These are phyloP conservation scores for Notothenia coriiceps DNA, from an alignment of 2,113 vertebrate genomes.

Conservation along the genomic window DNA sequence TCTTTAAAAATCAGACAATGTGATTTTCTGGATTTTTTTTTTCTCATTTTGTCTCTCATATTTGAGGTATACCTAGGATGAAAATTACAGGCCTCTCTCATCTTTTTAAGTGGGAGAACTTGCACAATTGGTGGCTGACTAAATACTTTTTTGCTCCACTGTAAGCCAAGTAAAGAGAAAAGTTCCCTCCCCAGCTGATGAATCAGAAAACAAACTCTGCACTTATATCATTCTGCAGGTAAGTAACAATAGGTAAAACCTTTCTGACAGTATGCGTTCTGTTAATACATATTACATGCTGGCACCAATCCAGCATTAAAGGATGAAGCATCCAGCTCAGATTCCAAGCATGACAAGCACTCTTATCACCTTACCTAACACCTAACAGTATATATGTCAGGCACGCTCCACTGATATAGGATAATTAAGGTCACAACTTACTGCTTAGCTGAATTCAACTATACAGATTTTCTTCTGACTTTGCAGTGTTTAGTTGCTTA, in stretches of 20 bases:
- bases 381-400: not conserved
- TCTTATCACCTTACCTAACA: not conserved
- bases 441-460: not conserved
- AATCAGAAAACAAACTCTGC: not conserved
- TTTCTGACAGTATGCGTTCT: no score
- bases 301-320: conserved; percentile 15
- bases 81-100: no score
- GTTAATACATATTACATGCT: not conserved
- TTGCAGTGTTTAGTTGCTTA: not conserved
- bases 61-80: no score
- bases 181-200: not conserved
- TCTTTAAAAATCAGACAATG: no score
- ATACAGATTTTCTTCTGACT: not conserved
- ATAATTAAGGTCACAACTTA: not conserved
- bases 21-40: no score
- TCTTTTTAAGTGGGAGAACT: no score
- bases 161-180: not conserved
- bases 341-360: conserved; percentile 42
- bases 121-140: no score
- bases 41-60: no score
- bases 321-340: conserved; percentile 24
- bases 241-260: no score
- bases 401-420: not conserved
- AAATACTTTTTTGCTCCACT: no score
- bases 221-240: no score